Percentiles rank a stretch among this genome's conserved stretches.
Evolutionary conservation across 1,140 invertebrate species (phyloP).

Genomic region (Penaeus indicus): DNA sequence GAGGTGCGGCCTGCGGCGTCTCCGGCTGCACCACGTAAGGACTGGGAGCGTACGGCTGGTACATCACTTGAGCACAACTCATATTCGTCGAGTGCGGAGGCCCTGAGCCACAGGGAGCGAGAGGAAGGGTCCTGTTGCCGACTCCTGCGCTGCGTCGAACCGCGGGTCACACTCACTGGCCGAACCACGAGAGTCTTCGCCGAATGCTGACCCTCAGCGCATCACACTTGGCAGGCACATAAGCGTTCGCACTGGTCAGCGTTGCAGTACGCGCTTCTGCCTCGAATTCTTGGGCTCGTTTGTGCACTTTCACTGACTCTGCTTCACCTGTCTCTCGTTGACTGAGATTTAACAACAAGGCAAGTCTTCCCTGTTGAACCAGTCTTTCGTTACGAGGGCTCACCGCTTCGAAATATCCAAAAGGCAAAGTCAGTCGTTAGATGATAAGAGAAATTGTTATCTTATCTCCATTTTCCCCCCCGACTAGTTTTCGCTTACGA

Average conservation of each 20-base stretch:
- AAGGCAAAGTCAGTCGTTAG: too few species aligned
- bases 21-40: slow-evolving; percentile 51
- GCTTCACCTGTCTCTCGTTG: background rate
- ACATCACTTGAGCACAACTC: slow-evolving; percentile 58
- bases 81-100: slow-evolving; percentile 32
- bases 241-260: background rate
- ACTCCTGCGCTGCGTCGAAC: background rate
- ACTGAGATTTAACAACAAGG: background rate
- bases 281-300: background rate
- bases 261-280: background rate
- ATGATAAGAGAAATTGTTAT: background rate
- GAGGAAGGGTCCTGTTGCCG: background rate
- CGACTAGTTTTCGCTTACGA: too few species aligned
- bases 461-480: slow-evolving; percentile 9
- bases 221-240: background rate
- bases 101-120: background rate
- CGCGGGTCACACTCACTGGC: background rate
- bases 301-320: background rate
- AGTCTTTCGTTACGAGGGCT: background rate
- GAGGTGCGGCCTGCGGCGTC: slow-evolving; percentile 29
- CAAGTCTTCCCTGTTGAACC: background rate
- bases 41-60: slow-evolving; percentile 53
- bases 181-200: background rate
- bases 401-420: background rate
- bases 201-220: background rate